Base-by-base conservation (phyloP, 2,888 invertebrate genomes). In the Thereva unica region DNA sequence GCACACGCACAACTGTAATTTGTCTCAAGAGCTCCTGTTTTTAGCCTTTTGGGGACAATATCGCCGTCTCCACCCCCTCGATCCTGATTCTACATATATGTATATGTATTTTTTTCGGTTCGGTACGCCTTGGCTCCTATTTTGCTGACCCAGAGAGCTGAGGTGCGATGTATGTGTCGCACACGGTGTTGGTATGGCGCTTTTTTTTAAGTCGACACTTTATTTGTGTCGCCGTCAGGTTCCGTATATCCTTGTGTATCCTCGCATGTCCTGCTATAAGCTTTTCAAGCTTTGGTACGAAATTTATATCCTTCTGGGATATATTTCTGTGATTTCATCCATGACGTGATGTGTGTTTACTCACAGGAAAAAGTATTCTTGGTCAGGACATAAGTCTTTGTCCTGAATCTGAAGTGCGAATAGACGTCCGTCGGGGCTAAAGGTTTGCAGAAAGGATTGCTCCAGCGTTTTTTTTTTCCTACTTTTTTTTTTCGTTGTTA, bases 361-460 rank as follows among this genome's bases (percentile, higher is more conserved):
- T 47, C 61, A 38, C 12, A 7, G 34, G 12, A 50, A 40, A 50
- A 49, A 61, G 50, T 50, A 61, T 61, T 61, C 41, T 61, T 41
- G 73, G 72, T 23, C 23, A 23, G 70, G 71, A 80, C 79, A 77
- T 76, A 83, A 59, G 45, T 59, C 57, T 47, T 59, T 47, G 57
- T 47, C 47, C 23, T 23, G 23, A 37, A 12, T 12, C 7, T 12
- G 8, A 23, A 12, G 57, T 37, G 45, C 38, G 47, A 44, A 59
- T 45, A 37, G 47, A 41, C n/a, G 44, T 44, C 23, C 23, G 23
- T 23, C 23, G 23, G 23, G 23, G 23, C 23, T 23, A 23, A 23
- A 23, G 23, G 23, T 23, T 23, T 23, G 23, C 23, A 23, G 23
- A 23, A 23, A 23, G 23, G 23, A 23, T 23, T 23, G 23, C 23